A percentile compares a stretch with the other conserved stretches of the same genome.
phyloP scores from a whole-genome alignment of 2,113 vertebrate species.

The Mola mola region DNA sequence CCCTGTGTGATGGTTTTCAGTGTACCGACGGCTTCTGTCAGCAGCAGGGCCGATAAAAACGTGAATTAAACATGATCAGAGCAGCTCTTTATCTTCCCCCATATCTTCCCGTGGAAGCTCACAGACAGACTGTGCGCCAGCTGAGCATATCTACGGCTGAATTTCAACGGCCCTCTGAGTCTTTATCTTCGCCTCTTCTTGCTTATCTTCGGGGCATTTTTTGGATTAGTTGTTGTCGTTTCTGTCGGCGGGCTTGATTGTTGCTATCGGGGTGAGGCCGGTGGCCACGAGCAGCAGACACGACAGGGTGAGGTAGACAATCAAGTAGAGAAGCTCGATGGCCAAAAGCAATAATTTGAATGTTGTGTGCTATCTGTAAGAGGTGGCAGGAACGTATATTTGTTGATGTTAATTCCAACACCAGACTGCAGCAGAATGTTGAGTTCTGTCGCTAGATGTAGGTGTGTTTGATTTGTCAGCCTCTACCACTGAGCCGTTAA shows the following conservation, averaged over 20 bases:
- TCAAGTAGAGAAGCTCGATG: background rate
- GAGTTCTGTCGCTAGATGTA: no score
- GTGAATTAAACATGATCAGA: conserved; percentile 58
- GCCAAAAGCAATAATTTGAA: no score
- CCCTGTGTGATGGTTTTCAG: conserved; percentile 21
- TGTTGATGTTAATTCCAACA: no score
- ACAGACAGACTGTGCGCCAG: background rate
- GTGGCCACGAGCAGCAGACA: background rate
- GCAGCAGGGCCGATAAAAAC: conserved; percentile 50
- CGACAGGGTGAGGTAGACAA: background rate
- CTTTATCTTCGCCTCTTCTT: conserved; percentile 22
- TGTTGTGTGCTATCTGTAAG: no score
- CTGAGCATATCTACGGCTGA: no score
- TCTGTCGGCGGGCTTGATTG: conserved; percentile 38
- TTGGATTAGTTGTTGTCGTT: conserved; percentile 36
- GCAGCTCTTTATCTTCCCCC: conserved; percentile 46
- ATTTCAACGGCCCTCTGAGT: conserved; percentile 8
- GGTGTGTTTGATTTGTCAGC: no score
- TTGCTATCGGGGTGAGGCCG: conserved; percentile 16
- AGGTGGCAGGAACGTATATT: no score
- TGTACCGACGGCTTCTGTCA: conserved; percentile 51
- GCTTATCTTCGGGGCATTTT: conserved; percentile 23
- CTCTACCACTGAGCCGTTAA: no score
- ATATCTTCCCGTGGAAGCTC: conserved; percentile 12
- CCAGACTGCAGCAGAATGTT: no score